Evolutionary conservation across 2,113 vertebrate species (phyloP).

Genomic region (Recurvirostra avosetta): DNA sequence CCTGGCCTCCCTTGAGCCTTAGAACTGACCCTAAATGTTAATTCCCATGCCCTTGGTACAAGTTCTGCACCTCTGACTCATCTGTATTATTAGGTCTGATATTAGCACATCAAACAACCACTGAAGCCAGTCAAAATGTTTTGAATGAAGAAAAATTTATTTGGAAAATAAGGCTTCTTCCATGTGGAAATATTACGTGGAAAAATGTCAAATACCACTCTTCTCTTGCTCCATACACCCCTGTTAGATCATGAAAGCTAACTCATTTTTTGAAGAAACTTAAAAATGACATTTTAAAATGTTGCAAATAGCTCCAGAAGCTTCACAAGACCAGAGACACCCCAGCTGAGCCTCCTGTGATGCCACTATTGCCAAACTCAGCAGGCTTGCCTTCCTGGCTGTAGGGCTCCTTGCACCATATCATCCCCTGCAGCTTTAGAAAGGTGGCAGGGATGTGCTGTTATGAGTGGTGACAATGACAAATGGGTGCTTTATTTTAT

Average conservation of each 20-base stretch:
- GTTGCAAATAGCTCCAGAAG: background rate
- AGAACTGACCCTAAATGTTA: background rate
- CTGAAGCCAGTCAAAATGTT: background rate
- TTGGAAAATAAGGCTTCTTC: background rate
- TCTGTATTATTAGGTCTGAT: background rate
- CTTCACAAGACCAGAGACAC: background rate
- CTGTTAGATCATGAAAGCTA: background rate
- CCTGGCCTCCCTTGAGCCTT: background rate
- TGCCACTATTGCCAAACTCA: accelerated
- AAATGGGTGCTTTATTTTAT: background rate
- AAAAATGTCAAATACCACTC: background rate
- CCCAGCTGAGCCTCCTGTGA: background rate
- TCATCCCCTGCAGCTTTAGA: background rate
- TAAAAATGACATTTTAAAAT: background rate
- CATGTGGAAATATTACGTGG: background rate
- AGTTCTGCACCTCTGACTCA: background rate
- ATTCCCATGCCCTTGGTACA: background rate
- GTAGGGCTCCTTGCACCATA: background rate
- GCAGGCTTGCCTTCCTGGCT: background rate
- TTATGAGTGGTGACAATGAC: background rate
- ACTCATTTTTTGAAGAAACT: background rate
- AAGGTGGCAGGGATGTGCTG: background rate
- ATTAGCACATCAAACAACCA: background rate
- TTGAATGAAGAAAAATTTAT: background rate
- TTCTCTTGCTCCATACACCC: background rate